Base-by-base conservation (phyloP, 2,888 invertebrate genomes). In the Cryptocephalus moraei region DNA sequence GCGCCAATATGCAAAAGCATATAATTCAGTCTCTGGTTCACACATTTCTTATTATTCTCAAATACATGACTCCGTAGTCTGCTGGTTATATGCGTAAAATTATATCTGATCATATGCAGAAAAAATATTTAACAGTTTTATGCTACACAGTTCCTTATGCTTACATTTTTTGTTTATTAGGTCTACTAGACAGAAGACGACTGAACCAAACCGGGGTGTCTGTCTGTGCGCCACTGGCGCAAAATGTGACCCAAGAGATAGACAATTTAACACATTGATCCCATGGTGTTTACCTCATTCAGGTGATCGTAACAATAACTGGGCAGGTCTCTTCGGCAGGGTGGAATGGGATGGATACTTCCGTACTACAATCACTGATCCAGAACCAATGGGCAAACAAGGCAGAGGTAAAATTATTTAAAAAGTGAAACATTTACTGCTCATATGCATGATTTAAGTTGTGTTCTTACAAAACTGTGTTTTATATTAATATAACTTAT, bases 201-300 rank as follows among this genome's bases (percentile, higher is more conserved):
- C 51, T 1, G 76, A 76, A 33, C 68, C 70, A 9, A 68, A 78
- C 48, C 76, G 86, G 43, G 91, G 90, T 9, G 90, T 91, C 43
- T 91, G 91, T 67, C 74, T 76, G 1, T 91, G 91, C 71, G 82
- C 82, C 0, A 74, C 75, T 9, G 80, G 80, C 22, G 73, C 71
- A 49, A 71, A 71, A 50, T 91, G 90, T 69, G 79, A 84, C 61
- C 76, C 82, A 1, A 68, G 74, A 52, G 86, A 86, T 69, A 77
- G 82, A 49, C 91, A 91, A 73, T 82, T 81, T 66, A 83, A 86
- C 69, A 91, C 91, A 4, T 72, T 91, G 51, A 86, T 91, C 45
- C 91, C 91, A 0, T 91, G 91, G 91, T 90, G 90, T 63, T 73
- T 91, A 56, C 89, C 90, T 9, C 91, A 91, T 67, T 91, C 91